Evolutionary conservation across 35 echinoderm and acorn worm genomes (phyloP).

Genomic region (Strongylocentrotus purpuratus): DNA sequence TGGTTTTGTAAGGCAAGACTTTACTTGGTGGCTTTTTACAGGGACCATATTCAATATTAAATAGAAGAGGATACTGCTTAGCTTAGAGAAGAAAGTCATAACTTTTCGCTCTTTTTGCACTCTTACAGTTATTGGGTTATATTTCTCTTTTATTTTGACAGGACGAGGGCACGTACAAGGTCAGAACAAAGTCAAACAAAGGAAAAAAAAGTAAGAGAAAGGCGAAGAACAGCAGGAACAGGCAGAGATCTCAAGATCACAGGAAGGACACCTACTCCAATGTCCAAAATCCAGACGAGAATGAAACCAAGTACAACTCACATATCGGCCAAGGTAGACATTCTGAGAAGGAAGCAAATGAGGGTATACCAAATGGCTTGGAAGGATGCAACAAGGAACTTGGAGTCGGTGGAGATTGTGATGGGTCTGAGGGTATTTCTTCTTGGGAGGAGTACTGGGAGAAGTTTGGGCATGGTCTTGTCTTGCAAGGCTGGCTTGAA

Average conservation of each 20-base stretch:
- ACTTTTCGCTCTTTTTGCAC: not conserved
- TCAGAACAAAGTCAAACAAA: constrained; percentile 6
- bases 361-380: not conserved
- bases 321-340: not conserved
- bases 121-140: not conserved
- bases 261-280: not conserved
- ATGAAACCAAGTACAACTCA: not conserved
- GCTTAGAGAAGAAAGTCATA: too few relatives aligned
- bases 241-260: not conserved
- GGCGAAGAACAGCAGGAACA: not conserved
- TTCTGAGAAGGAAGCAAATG: not conserved
- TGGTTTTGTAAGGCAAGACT: too few relatives aligned
- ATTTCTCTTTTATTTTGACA: not conserved
- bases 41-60: too few relatives aligned
- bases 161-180: not conserved
- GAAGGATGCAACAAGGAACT: not conserved
- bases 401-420: not conserved
- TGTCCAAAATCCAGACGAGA: not conserved
- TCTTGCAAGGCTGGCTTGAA: constrained; percentile 64
- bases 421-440: not conserved
- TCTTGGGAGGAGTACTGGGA: constrained; percentile 67
- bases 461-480: constrained; percentile 46
- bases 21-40: too few relatives aligned
- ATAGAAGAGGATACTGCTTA: too few relatives aligned
- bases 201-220: constrained; percentile 5